Percentiles rank a stretch among this genome's conserved stretches.
Evolutionary conservation across 1,140 invertebrate species (phyloP).

Genomic region (Plutomurus gul): DNA sequence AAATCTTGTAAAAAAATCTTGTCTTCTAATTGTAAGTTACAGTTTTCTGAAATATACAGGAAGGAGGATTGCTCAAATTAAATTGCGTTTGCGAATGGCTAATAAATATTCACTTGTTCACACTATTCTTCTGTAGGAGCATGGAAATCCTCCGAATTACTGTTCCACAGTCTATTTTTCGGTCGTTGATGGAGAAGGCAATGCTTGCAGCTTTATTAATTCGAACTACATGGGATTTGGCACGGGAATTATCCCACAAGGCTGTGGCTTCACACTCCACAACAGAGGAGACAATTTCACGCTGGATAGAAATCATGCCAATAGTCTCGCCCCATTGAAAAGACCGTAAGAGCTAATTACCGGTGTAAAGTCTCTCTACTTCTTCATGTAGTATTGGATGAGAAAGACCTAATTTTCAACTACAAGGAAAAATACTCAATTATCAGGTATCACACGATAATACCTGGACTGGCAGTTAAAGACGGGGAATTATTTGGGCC

Average conservation of each 20-base stretch:
- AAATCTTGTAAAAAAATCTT: no score
- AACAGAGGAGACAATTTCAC: conserved; percentile 53
- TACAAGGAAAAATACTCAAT: conserved; percentile 54
- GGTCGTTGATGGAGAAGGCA: conserved; percentile 58
- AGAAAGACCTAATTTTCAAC: conserved; percentile 55
- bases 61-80: no score
- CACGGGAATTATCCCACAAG: conserved; percentile 59
- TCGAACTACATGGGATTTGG: conserved; percentile 59
- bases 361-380: not conserved
- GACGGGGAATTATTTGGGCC: conserved; percentile 45
- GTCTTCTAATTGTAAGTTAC: no score
- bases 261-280: conserved; percentile 60
- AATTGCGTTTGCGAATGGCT: no score
- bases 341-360: conserved; percentile 42
- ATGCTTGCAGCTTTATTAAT: conserved; percentile 58
- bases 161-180: conserved; percentile 59
- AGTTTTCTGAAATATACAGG: no score
- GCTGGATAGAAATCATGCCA: conserved; percentile 41
- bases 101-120: not conserved
- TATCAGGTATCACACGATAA: conserved; percentile 58
- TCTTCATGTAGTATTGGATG: conserved; percentile 39
- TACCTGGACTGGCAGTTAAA: conserved; percentile 55
- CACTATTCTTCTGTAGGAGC: conserved; percentile 36
- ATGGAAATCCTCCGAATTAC: conserved; percentile 48
- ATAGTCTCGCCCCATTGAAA: conserved; percentile 47